Percentiles rank a stretch among this genome's conserved stretches.
Conservation (phyloP, 1,140 invertebrate species). For the Aphis craccivora region DNA sequence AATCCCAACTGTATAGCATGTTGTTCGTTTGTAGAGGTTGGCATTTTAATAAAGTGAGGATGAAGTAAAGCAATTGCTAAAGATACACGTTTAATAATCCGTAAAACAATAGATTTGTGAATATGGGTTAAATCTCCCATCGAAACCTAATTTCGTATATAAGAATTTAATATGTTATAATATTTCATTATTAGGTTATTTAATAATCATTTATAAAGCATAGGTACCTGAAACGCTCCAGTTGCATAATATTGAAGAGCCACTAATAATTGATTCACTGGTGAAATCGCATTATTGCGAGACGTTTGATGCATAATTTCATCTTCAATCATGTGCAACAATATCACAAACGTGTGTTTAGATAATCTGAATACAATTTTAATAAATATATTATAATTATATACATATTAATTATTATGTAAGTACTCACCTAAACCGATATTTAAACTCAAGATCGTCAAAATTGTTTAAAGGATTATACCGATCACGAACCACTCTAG, state of each 20-base stretch:
- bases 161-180: too few species aligned
- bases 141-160: too few species aligned
- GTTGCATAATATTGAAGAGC: too few species aligned
- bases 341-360: neutral
- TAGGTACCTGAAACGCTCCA: too few species aligned
- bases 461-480: slow-evolving; percentile 12
- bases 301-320: neutral
- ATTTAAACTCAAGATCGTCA: neutral
- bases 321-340: neutral
- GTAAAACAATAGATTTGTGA: neutral
- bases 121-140: neutral
- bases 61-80: neutral
- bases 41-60: slow-evolving; percentile 60
- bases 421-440: neutral
- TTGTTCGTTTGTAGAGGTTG: slow-evolving; percentile 59
- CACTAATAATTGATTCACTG: too few species aligned
- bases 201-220: too few species aligned
- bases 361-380: neutral
- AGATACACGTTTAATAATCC: neutral
- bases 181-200: neutral
- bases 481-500: neutral
- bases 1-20: slow-evolving; percentile 59
- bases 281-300: too few species aligned
- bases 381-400: neutral
- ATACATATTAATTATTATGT: neutral